phyloP scores from a whole-genome alignment of 2,797 vertebrate species.

The Ficedula albicollis region DNA sequence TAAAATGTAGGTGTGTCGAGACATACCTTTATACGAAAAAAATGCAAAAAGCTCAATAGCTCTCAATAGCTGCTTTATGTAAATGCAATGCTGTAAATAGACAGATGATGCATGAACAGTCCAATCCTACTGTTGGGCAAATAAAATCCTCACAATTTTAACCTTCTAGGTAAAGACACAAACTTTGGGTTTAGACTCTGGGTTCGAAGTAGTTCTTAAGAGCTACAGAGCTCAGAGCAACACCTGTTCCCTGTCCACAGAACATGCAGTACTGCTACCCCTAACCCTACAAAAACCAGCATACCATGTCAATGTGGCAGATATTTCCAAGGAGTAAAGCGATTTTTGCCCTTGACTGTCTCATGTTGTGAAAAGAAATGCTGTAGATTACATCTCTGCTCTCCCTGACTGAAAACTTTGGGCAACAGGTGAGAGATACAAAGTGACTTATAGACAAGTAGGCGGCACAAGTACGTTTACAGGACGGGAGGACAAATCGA shows the following conservation, averaged over 20 bases:
- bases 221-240: not conserved
- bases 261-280: not conserved
- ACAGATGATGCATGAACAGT: not conserved
- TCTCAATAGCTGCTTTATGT: not conserved
- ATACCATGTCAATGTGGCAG: fast-evolving
- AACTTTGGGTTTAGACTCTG: not conserved
- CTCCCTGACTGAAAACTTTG: not conserved
- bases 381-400: not conserved
- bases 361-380: fast-evolving
- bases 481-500: not conserved
- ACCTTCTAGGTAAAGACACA: not conserved
- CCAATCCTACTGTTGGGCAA: not conserved
- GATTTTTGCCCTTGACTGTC: not conserved
- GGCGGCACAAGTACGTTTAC: not conserved
- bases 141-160: not conserved
- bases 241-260: not conserved
- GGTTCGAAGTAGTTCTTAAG: not conserved
- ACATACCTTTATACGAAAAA: not conserved
- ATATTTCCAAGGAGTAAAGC: not conserved
- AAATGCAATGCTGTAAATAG: not conserved
- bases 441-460: not conserved
- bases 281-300: not conserved
- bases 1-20: not conserved
- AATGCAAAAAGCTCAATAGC: not conserved
- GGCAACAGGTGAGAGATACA: not conserved